Evolutionary conservation across 35 echinoderm and acorn worm species (phyloP).

Genomic region (Ptychodera flava): DNA sequence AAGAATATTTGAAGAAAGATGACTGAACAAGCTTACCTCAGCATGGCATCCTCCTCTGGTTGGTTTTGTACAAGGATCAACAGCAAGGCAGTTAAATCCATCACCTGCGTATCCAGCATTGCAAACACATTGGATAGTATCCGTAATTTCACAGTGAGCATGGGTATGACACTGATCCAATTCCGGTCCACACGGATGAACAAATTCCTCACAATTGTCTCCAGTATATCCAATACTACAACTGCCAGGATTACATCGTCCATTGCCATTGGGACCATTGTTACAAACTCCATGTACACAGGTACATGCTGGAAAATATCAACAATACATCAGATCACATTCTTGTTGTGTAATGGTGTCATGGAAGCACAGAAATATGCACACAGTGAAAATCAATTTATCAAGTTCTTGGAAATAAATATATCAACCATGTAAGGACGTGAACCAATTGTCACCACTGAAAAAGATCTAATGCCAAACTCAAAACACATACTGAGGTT

Average conservation of each 20-base stretch:
- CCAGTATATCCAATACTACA: constrained; percentile 39
- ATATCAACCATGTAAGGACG: no score
- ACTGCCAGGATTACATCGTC: constrained; percentile 25
- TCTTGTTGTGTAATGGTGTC: no score
- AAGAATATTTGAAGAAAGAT: no score
- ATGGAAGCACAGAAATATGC: no score
- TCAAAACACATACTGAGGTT: no score
- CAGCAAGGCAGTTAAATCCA: constrained; percentile 30
- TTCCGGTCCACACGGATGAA: constrained; percentile 28
- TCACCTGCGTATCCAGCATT: constrained; percentile 29
- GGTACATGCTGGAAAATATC: constrained; percentile 31
- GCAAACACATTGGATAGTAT: constrained; percentile 33
- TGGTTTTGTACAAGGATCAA: constrained; percentile 27
- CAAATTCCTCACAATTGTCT: constrained; percentile 24
- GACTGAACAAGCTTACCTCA: constrained; percentile 23
- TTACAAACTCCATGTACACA: constrained; percentile 53
- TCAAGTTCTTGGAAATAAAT: no score
- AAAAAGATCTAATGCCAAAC: no score
- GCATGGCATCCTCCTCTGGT: constrained; percentile 24
- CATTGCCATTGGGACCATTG: constrained; percentile 33
- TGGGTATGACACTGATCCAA: constrained; percentile 38
- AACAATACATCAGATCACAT: no score
- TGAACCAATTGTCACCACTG: no score
- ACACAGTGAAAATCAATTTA: no score
- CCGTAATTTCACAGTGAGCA: constrained; percentile 27